Base-by-base conservation (phyloP, 2,113 vertebrate species). In the Anser cygnoides region DNA sequence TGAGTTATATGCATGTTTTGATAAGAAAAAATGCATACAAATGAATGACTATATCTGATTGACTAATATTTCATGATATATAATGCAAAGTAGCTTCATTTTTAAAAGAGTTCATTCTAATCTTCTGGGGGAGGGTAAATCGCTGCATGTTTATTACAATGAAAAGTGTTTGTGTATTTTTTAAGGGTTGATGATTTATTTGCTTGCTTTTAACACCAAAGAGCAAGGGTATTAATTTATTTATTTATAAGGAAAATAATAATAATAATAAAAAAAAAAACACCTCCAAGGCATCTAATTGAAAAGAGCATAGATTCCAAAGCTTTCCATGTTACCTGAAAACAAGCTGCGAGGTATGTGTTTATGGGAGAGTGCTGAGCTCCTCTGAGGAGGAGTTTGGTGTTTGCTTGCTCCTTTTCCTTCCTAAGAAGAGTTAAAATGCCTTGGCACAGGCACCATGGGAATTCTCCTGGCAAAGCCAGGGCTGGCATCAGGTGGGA, bases 1-100 rank as follows among this genome's bases (percentile, higher is more conserved):
- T 97, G 95, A 97, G 95, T 97, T 97, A 93, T 43, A 50, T 98
- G 98, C 97, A 96, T 98, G 97, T 83, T 96, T 93, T 82, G 74
- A 93, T 87, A 74, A 92, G 66, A 95, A 93, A 97, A 96, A 97
- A 89, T 96, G 70, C 92, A 55, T 97, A 90, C 43, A 81, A 92
- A 93, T 96, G 92, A 96, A 77, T 96, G 87, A 75, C 63, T 96
- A 43, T 97, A 90, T 93, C 89, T 97, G 91, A 85, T 85, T 95
- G 95, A 95, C 72, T 97, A 91, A 94, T 95, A 93, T 97, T 94
- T 97, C 16, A 4, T 94, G 33, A 81, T 97, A 39, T 95, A 84
- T 91, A 66, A 90, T 97, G 93, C 87, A 73, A 93, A 94, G 70
- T 91, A 87, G 61, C 67, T 86, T 93, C 19, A 18, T 91, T 89